Evolutionary conservation across 2,888 invertebrate genomes (phyloP).

Genomic region (Isotomurus palustris): DNA sequence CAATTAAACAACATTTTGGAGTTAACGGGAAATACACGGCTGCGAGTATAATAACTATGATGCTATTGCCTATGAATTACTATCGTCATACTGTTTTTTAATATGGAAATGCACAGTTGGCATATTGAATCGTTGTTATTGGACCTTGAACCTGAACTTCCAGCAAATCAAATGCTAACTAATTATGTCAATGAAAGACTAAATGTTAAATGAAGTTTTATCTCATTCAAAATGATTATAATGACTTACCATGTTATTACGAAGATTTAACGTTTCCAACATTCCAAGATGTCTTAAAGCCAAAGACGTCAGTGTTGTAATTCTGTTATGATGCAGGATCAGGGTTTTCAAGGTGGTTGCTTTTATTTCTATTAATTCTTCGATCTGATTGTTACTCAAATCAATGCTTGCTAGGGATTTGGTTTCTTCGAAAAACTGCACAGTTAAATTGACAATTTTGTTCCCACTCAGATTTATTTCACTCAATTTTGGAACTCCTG

Average conservation of each 20-base stretch:
- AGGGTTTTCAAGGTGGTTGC: constrained; percentile 1
- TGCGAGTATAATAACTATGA: too few species aligned
- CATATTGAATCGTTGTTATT: too few species aligned
- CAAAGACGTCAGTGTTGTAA: constrained; percentile 7
- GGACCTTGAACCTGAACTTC: neutral
- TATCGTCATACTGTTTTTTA: too few species aligned
- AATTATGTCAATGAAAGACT: neutral
- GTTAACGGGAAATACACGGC: too few species aligned
- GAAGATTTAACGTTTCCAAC: constrained; percentile 8
- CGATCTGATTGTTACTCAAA: constrained; percentile 9
- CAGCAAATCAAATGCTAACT: neutral
- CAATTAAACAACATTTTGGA: too few species aligned
- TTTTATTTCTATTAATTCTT: constrained; percentile 9
- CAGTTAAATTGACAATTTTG: constrained; percentile 16
- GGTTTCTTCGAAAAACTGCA: neutral
- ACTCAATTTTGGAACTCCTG: constrained; percentile 17
- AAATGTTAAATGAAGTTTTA: neutral
- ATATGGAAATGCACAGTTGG: too few species aligned
- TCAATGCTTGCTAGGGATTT: constrained; percentile 16
- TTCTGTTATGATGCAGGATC: constrained; percentile 17
- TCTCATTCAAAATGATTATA: neutral
- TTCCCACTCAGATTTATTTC: constrained; percentile 29
- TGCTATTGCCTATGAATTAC: too few species aligned
- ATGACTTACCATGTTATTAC: constrained; percentile 1
- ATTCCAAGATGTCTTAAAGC: constrained; percentile 19